A percentile compares a stretch with the other conserved stretches of the same genome.
Evolutionary conservation across 2,888 invertebrate genomes (phyloP).

Genomic region (Stenchaetothrips biformis): DNA sequence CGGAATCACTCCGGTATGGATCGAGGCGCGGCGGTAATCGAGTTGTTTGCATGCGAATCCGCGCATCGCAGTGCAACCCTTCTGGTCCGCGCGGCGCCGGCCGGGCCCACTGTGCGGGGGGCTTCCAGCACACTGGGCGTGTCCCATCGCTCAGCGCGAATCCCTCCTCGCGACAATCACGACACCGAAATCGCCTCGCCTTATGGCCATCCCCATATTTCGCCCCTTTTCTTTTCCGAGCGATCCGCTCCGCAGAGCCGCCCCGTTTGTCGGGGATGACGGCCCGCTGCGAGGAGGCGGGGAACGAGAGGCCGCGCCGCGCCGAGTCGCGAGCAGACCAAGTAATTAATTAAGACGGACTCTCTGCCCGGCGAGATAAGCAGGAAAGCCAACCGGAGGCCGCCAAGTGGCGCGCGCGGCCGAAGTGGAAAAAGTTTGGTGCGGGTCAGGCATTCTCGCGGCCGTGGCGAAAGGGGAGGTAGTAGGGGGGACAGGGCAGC

Average conservation of each 20-base stretch:
- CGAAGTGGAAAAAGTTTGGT: background rate
- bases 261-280: background rate
- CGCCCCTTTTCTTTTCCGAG: background rate
- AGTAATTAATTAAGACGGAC: too few relatives aligned
- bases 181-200: too few relatives aligned
- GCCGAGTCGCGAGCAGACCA: too few relatives aligned
- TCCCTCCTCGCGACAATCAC: background rate
- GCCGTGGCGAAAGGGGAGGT: background rate
- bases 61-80: background rate
- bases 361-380: too few relatives aligned
- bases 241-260: background rate
- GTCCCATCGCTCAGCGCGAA: background rate
- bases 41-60: background rate
- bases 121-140: background rate
- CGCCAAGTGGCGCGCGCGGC: too few relatives aligned
- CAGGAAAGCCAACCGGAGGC: too few relatives aligned
- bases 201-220: background rate
- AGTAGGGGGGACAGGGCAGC: accelerated
- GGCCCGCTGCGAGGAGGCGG: too few relatives aligned
- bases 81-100: background rate
- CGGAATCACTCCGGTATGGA: background rate
- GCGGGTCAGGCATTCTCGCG: background rate
- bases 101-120: background rate
- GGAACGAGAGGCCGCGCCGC: too few relatives aligned
- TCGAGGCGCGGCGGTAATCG: background rate